Percentiles rank a stretch among this genome's conserved stretches.
These are phyloP conservation scores for Psammodynastes pulverulentus DNA, from an alignment of 2,113 vertebrate species.

Conservation along the genomic window DNA sequence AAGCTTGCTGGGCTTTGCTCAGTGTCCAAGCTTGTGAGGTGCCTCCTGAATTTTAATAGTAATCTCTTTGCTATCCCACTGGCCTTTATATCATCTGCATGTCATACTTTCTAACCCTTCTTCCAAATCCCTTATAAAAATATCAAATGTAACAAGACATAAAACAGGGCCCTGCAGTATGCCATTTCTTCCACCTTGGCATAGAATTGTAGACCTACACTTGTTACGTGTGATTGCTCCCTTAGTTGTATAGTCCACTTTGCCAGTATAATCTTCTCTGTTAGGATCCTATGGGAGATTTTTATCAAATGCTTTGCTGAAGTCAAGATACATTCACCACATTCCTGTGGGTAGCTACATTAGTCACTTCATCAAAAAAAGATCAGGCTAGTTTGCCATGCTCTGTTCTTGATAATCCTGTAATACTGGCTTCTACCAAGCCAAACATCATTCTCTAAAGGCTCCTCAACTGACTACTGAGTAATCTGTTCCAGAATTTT, in stretches of 20 bases:
- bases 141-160: not conserved
- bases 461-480: not conserved
- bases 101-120: not conserved
- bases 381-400: not conserved
- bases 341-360: not conserved
- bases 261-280: not conserved
- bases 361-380: not conserved
- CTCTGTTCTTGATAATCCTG: not conserved
- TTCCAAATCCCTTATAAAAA: not conserved
- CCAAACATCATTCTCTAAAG: not conserved
- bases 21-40: not conserved
- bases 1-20: not conserved
- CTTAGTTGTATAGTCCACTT: not conserved
- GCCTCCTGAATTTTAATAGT: not conserved
- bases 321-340: not conserved
- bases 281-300: not conserved
- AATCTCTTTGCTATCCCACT: not conserved
- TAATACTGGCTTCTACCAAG: not conserved
- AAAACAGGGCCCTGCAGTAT: not conserved
- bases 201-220: not conserved
- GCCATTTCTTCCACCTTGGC: not conserved
- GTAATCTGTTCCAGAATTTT: not conserved
- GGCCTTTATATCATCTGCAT: not conserved
- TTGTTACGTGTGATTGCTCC: not conserved
- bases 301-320: not conserved